Evolutionary conservation across 2,797 vertebrate species (phyloP).

Genomic region (Lagodon rhomboides): DNA sequence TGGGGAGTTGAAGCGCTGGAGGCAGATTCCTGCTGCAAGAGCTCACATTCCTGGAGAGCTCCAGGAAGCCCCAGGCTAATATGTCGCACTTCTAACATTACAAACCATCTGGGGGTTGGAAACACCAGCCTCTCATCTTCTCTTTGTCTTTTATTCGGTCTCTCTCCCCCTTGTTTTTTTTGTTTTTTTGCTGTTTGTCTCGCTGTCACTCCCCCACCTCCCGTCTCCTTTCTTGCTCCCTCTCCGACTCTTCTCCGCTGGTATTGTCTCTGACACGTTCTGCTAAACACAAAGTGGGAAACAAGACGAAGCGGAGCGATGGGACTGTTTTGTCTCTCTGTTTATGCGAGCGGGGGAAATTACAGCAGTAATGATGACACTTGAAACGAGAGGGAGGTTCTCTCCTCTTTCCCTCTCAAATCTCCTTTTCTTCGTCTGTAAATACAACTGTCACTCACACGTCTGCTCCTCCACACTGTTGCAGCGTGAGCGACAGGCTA

Average conservation of each 20-base stretch:
- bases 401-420: slow-evolving; percentile 26
- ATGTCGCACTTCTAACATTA: slow-evolving; percentile 74
- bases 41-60: slow-evolving; percentile 76
- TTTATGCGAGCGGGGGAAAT: slow-evolving; percentile 51
- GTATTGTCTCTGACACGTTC: slow-evolving; percentile 31
- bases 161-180: neutral
- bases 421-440: slow-evolving; percentile 17
- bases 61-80: slow-evolving; percentile 68
- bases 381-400: slow-evolving; percentile 31
- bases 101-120: slow-evolving; percentile 69
- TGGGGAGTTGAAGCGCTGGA: slow-evolving; percentile 65
- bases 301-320: slow-evolving; percentile 6
- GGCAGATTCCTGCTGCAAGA: slow-evolving; percentile 69
- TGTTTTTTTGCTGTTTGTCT: slow-evolving; percentile 37
- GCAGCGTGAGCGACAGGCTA: slow-evolving; percentile 14
- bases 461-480: slow-evolving; percentile 7
- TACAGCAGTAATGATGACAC: slow-evolving; percentile 41
- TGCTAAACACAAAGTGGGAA: slow-evolving; percentile 27
- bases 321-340: slow-evolving; percentile 38
- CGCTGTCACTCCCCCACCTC: slow-evolving; percentile 21
- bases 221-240: slow-evolving; percentile 14
- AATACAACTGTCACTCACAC: slow-evolving; percentile 46
- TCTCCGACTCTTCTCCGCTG: slow-evolving; percentile 1
- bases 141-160: slow-evolving; percentile 17
- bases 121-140: slow-evolving; percentile 62